Conservation (phyloP, 2,113 vertebrate genomes). For the Nansenia antarctica region DNA sequence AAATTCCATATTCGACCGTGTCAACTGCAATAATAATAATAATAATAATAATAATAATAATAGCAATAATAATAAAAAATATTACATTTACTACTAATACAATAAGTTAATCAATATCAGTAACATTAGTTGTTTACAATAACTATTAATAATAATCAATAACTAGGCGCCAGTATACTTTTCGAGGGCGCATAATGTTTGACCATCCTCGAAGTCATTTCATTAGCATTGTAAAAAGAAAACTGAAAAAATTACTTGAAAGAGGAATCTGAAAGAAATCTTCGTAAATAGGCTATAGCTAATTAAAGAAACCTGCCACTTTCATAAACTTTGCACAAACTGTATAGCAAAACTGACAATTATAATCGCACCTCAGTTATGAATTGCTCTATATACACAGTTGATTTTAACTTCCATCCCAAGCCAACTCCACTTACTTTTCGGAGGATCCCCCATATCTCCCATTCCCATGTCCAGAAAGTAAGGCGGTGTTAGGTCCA, state of each 20-base stretch:
- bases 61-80: not conserved
- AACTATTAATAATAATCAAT: not conserved
- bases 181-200: not conserved
- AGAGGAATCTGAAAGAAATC: not conserved
- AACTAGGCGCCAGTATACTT: not conserved
- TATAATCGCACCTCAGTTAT: not conserved
- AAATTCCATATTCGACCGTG: too few relatives aligned
- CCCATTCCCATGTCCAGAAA: constrained; percentile 97
- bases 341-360: not conserved
- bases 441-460: constrained; percentile 99
- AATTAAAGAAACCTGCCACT: not conserved
- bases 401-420: not conserved
- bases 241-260: not conserved
- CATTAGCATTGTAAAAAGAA: not conserved
- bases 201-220: not conserved
- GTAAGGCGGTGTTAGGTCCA: constrained; percentile 92
- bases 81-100: too few relatives aligned
- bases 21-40: not conserved
- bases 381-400: not conserved
- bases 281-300: not conserved
- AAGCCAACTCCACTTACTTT: constrained; percentile 86
- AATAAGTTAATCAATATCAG: too few relatives aligned
- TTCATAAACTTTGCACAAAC: not conserved
- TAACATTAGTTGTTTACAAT: not conserved
- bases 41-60: constrained; percentile 15